Base-by-base conservation (phyloP, 2,888 invertebrate genomes). In the Drosophila aldrichi region DNA sequence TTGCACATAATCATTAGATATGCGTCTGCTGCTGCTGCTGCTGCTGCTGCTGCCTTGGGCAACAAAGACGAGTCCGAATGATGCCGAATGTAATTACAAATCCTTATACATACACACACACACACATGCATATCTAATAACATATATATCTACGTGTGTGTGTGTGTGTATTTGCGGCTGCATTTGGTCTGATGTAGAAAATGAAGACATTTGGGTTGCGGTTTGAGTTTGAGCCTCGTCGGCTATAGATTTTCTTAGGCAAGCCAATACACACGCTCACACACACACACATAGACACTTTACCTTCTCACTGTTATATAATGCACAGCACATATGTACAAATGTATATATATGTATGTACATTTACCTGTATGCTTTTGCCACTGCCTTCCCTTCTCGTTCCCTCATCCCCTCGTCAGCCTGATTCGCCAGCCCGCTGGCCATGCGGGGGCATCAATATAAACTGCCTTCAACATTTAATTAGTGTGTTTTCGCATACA, bases 391-490 rank as follows among this genome's bases (percentile, higher is more conserved):
- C 38, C 66, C 49, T 5, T 25, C 4, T 1, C 14, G 5, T 14
- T 36, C 36, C 22, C 22, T 8, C 38, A 64, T 49, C 6, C 16
- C 16, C 6, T 16, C 16, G 2, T 16, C 36, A 46, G 51, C 59
- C 41, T 40, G 51, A 61, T 25, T 38, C 52, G 76, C 60, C 70
- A 84, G 79, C 70, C 82, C 79, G 76, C 65, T 79, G 84, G 84
- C 77, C 82, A 86, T 79, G 83, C 69, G 73, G 77, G 80, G 71
- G 84, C 75, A 87, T 83, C 84, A 85, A 88, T 84, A 87, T 86
- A 88, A 91, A 87, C 84, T 85, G 84, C 91, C 89, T 89, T 89
- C 88, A 89, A 89, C 91, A 91, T 91, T 91, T 91, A 91, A 91
- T 91, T 91, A 91, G 91, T 91, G 88, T 91, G 88, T 85, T 89